Evolutionary conservation across 2,113 vertebrate genomes (phyloP), one percentile per base, ranked within the genome.

Genomic region (Maccullochella peelii): DNA sequence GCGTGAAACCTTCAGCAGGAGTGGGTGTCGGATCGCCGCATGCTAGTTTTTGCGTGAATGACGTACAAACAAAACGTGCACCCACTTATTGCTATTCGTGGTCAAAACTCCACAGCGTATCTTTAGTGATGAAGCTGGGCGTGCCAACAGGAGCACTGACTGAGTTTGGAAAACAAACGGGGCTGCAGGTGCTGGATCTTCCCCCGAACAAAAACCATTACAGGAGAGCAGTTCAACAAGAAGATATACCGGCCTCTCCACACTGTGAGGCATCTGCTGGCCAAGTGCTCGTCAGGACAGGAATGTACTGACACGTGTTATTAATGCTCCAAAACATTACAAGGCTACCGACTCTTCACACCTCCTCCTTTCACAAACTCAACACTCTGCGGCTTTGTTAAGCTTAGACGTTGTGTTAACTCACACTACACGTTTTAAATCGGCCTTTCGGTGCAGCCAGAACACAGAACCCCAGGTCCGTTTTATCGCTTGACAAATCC

Each of bases 251-350:
- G 8, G 36, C n/a, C 10, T 30, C 33, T 54, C 9, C 23, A 18
- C 25, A 25, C 52, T 25, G 77, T 27, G 40, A 78, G 74, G 27
- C 76, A 71, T 79, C 78, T 86, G 80, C 44, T 25, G 14, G 14
- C 80, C 89, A 92, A 89, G 73, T 92, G 89, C 71, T 69, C 6
- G 7, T 80, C 80, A 33, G 54, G 77, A 47, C 69, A 25, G 52
- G 47, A 50, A 40, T 21, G 75, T n/a, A 23, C 59, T 42, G 54
- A 77, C 72, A 61, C 18, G 65, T 25, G 61, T 47, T 69, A 73
- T 74, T 81, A 33, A 59, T 42, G 52, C 49, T 23, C 25, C 25
- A 42, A 67, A 72, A 76, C 61, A 75, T 8, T 2, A 33, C 21
- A 11, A 23, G 73, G 23, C 23, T n/a, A 40, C 61, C 0, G 61